Evolutionary conservation across 2,888 invertebrate species (phyloP), one percentile per base, ranked within the genome.

Genomic region (Apamea epomidion): DNA sequence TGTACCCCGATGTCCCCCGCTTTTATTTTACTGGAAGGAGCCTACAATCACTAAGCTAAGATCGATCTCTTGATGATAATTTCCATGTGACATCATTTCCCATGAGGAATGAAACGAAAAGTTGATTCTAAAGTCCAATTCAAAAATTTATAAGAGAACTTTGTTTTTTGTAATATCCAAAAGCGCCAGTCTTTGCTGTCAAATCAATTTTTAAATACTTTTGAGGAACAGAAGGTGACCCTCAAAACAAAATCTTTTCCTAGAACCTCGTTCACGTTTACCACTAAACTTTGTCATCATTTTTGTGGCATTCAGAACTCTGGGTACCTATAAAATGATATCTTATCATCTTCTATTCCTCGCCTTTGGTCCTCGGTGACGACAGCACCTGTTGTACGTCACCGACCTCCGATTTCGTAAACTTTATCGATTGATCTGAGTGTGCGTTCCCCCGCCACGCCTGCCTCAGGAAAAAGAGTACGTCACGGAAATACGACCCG

Each of bases 401-500:
- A 78, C 88, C 67, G 80, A 76, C 81, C 87, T 76, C 85, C 92
- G 89, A 91, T 94, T 89, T 95, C 94, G 91, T 94, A 96, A 96
- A 96, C 96, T 94, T 97, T 96, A 97, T 96, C 96, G 96, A 97
- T 97, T 97, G 96, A 97, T 97, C 96, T 96, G 97, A 97, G 97
- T 96, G 96, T 96, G 96, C 97, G 96, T 96, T 96, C 96, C 96
- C 95, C 94, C 97, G 96, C 96, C 97, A 95, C 97, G 97, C 97
- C 95, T 95, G 95, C 96, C 94, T 94, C 97, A 98, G 98, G 98
- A 98, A 98, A 98, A 99, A 98, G 98, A 98, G 98, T 94, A 98
- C 98, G 90, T 98, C 98, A 95, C 98, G 98, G 95, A 99, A 98
- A 96, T 99, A 98, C 96, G 99, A 99, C 96, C 98, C 98, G 92